A percentile compares a stretch with the other conserved stretches of the same genome.
Evolutionary conservation across 1,140 invertebrate genomes (phyloP).

Genomic region (Caenorhabditis briggsae): DNA sequence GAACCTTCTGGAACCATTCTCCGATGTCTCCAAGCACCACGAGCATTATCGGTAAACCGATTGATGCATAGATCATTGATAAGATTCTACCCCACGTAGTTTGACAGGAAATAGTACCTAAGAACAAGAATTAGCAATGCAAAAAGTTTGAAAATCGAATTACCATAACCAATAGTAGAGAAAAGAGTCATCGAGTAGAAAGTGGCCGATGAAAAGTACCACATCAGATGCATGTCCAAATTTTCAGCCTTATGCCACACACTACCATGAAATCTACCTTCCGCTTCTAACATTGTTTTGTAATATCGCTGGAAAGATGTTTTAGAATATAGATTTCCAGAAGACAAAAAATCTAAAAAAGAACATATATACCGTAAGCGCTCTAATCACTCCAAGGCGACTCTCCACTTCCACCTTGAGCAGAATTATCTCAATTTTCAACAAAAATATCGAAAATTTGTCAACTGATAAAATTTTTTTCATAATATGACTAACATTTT

Average conservation of each 20-base stretch:
- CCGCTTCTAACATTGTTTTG: conserved; percentile 60
- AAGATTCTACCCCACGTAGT: conserved; percentile 50
- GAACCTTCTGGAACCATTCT: conserved; percentile 61
- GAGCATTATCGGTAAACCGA: conserved; percentile 62
- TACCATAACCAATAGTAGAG: conserved; percentile 62
- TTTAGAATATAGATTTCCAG: no score
- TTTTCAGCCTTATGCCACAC: conserved; percentile 65
- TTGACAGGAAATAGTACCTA: conserved; percentile 62
- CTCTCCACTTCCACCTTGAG: no score
- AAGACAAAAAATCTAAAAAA: no score
- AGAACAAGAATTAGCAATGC: not conserved
- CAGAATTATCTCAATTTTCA: no score
- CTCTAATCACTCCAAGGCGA: no score
- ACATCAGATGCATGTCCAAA: conserved; percentile 62
- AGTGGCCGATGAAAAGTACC: conserved; percentile 59
- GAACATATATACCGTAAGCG: no score
- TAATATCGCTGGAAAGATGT: conserved; percentile 54
- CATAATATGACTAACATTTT: no score
- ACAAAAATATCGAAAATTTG: no score
- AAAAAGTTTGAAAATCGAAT: not conserved
- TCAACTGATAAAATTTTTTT: no score
- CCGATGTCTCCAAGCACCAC: conserved; percentile 63
- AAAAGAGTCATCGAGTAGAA: conserved; percentile 64
- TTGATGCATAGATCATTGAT: conserved; percentile 59
- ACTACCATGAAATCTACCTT: conserved; percentile 60